A percentile compares a stretch with the other conserved stretches of the same genome.
phyloP scores from a whole-genome alignment of 2,113 vertebrate genomes.

The Psittacara wagleri region DNA sequence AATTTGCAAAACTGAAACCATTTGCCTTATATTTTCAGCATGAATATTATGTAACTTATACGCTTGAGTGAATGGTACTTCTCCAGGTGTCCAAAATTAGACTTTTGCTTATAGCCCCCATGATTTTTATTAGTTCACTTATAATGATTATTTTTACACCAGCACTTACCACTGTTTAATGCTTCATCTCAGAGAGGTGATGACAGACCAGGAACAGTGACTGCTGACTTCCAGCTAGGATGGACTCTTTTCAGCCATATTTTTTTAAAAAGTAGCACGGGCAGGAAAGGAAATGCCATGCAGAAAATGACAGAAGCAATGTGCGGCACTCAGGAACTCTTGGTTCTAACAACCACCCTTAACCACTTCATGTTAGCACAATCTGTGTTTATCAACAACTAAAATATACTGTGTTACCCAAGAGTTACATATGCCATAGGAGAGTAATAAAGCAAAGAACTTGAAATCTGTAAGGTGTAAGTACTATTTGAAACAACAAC shows the following conservation, averaged over 20 bases:
- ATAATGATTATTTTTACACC: neutral
- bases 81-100: neutral
- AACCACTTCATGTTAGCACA: neutral
- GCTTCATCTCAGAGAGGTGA: neutral
- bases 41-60: neutral
- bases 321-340: too few species aligned
- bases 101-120: neutral
- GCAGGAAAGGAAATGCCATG: neutral
- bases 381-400: neutral
- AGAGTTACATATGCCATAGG: neutral
- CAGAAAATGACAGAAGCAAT: neutral
- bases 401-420: neutral
- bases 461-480: neutral
- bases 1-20: neutral
- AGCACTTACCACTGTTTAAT: neutral
- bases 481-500: neutral
- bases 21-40: neutral
- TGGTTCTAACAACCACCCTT: neutral
- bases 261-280: neutral
- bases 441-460: neutral
- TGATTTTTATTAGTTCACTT: neutral
- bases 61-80: neutral
- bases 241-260: neutral
- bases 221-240: neutral
- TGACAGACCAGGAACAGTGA: neutral